Percentiles rank a stretch among this genome's conserved stretches.
phyloP scores from a whole-genome alignment of 1,140 invertebrate species.

The Drosophila jambulina region DNA sequence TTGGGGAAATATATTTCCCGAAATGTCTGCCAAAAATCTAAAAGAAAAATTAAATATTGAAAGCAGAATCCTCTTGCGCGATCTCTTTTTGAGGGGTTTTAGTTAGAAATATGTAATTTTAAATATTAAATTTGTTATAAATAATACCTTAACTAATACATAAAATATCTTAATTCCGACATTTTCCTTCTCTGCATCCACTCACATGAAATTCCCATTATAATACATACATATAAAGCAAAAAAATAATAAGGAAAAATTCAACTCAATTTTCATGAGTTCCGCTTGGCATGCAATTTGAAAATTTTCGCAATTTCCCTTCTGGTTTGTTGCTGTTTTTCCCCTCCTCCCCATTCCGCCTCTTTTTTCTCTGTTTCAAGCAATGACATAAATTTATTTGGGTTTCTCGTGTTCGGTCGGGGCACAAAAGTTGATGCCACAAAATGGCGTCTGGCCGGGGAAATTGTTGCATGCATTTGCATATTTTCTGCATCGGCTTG shows the following conservation, averaged over 20 bases:
- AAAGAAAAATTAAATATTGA: not conserved
- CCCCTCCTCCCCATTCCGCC: not conserved
- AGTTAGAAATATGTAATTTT: too few relatives aligned
- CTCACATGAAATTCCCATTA: conserved; percentile 18
- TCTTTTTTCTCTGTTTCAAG: conserved; percentile 40
- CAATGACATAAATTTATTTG: conserved; percentile 70
- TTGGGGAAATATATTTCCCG: not conserved
- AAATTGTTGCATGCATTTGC: conserved; percentile 73
- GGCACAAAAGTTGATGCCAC: conserved; percentile 55
- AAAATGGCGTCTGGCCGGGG: conserved; percentile 66
- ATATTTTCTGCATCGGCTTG: conserved; percentile 68
- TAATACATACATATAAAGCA: conserved; percentile 7
- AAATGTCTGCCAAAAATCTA: not conserved
- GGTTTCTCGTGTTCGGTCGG: conserved; percentile 59
- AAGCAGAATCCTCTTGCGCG: not conserved
- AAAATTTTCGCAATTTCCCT: conserved; percentile 53
- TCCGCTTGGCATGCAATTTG: conserved; percentile 55
- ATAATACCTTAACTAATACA: too few relatives aligned
- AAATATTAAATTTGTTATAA: too few relatives aligned
- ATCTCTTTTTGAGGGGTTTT: not conserved
- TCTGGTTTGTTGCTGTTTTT: conserved; percentile 47
- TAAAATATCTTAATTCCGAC: not conserved
- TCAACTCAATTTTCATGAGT: conserved; percentile 53
- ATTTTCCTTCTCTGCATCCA: conserved; percentile 12
- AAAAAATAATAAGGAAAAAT: conserved; percentile 48